Evolutionary conservation across 1,140 invertebrate genomes (phyloP), one percentile per base, ranked within the genome.

Genomic region (Cyclargus thomasi): DNA sequence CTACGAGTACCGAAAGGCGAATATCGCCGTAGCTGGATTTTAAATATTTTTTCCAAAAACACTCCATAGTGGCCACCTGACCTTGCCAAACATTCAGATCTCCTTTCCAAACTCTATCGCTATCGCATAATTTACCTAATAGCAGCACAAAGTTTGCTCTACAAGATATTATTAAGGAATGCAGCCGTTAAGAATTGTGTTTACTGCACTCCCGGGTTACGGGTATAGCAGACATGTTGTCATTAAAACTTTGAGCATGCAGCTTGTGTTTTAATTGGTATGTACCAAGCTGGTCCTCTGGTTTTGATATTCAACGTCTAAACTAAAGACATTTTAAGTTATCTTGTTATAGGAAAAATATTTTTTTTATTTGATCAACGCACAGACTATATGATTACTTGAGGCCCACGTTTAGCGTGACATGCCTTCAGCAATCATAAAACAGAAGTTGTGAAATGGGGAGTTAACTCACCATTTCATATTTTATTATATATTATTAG

Each of bases 141-240:
- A 16, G 11, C 14, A 47, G 10, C 14, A 8, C 39, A 47, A 47
- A 47, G 39, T 47, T 47, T 16, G 39, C 29, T 29, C 29, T 47
- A 47, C 39, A 47, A 47, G 39, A 47, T 16, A 11, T 47, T 47
- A 47, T 47, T 47, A 47, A 47, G 39, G 39, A 47, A 47, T 47
- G 39, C 39, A 47, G 39, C 39, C 39, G 39, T 47, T 47, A 47
- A 47, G 39, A 47, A 47, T 47, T 47, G 39, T 47, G 39, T 47
- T 47, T 47, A 47, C 11, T 47, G 39, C 39, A 47, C 39, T 16
- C 39, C 39, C 39, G 36, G 36, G 36, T 6, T 8, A 3, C 36
- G 39, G 39, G 39, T 47, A 47, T 3, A 47, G 10, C 39, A 47
- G 39, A 47, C 39, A 47, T 47, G 39, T 47, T 47, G 39, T 47